Evolutionary conservation across 2,113 vertebrate species (phyloP).

Genomic region (Henicopernis longicauda): DNA sequence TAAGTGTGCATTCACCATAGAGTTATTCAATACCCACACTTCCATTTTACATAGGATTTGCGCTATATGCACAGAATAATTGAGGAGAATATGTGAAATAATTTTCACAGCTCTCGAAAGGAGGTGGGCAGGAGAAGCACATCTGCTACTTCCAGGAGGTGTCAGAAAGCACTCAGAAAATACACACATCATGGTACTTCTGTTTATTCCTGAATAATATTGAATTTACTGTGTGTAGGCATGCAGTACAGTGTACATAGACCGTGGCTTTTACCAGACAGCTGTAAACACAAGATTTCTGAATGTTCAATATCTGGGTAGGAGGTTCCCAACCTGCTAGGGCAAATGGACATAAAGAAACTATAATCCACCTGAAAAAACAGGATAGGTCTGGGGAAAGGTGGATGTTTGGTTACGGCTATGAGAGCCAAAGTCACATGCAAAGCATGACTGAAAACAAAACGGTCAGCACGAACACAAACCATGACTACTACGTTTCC

Average conservation of each 20-base stretch:
- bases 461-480: neutral
- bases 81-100: neutral
- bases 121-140: neutral
- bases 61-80: neutral
- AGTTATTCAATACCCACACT: neutral
- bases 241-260: neutral
- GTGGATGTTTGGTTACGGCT: neutral
- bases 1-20: neutral
- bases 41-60: neutral
- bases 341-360: neutral
- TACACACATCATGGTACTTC: neutral
- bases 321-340: neutral
- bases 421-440: neutral
- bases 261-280: neutral
- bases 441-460: neutral
- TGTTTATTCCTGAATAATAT: neutral
- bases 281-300: accelerated
- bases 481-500: neutral
- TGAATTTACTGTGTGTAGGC: neutral
- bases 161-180: neutral
- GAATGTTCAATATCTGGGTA: neutral
- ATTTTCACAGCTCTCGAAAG: neutral
- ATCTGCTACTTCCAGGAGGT: neutral
- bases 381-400: neutral
- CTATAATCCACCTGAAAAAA: neutral